Evolutionary conservation across 2,797 vertebrate genomes (phyloP).

Genomic region (Fratercula arctica): DNA sequence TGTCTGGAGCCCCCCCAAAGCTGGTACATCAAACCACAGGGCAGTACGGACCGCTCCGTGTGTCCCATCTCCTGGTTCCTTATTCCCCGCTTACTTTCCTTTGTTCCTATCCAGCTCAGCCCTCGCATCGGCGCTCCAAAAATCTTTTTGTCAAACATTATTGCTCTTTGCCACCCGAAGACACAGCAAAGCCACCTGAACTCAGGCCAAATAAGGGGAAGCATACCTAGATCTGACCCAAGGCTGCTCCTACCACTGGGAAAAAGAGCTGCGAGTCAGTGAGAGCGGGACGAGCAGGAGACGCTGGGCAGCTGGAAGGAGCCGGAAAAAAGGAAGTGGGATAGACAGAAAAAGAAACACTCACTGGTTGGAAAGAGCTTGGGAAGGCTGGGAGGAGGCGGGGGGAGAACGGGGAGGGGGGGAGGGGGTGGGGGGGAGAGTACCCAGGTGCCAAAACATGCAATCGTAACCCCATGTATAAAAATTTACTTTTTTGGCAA

Average conservation of each 20-base stretch:
- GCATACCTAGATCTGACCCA: not conserved
- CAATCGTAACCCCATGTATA: not conserved
- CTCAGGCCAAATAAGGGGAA: not conserved
- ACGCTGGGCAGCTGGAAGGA: constrained; percentile 56
- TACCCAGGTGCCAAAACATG: constrained; percentile 63
- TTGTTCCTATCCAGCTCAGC: not conserved
- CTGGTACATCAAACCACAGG: not conserved
- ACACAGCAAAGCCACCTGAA: not conserved
- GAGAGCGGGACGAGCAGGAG: constrained; percentile 5
- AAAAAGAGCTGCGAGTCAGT: not conserved
- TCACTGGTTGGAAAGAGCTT: constrained; percentile 21
- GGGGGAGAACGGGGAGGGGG: not conserved
- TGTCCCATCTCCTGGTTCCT: not conserved
- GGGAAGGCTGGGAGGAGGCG: not conserved
- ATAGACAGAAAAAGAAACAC: constrained; percentile 70
- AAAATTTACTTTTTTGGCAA: not conserved
- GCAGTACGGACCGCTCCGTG: rapidly evolving
- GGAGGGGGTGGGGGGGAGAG: not conserved
- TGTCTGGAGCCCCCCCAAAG: not conserved
- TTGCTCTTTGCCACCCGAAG: not conserved
- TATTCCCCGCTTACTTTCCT: not conserved
- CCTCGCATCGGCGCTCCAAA: not conserved
- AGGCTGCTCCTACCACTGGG: not conserved
- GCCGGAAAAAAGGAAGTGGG: constrained; percentile 65
- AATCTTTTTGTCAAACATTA: not conserved